Evolutionary conservation across 1,140 invertebrate species (phyloP), one percentile per base, ranked within the genome.

Genomic region (Ips nitidus): DNA sequence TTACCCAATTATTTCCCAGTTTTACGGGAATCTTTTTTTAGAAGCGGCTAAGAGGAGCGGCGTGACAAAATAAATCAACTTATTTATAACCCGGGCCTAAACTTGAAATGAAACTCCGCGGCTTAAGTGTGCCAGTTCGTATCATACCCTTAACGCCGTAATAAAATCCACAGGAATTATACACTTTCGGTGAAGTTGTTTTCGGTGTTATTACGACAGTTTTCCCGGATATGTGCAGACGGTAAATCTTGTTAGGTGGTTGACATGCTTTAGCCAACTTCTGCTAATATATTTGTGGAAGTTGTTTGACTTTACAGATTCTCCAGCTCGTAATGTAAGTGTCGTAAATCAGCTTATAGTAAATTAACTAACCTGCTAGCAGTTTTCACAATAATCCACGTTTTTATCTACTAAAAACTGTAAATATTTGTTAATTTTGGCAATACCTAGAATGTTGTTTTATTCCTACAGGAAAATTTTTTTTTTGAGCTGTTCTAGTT

Each of bases 31-130:
- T 68, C 66, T 68, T 50, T 68, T 68, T 68, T 68, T 68, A 68
- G 66, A 42, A 7, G 42, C 41, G 62, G 38, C 39, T 45, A 42
- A 55, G 52, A 57, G 39, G 47, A 52, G 39, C 45, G 47, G 8
- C 59, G 60, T 70, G 68, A 70, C 59, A 70, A 70, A 70, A 63
- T 70, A 70, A 70, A 70, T 70, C 60, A 70, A 70, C 68, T 63
- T 70, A 70, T 70, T 70, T 70, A 70, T 70, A 70, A 64, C 68
- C 41, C 37, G 45, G 41, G 42, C 41, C 68, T 70, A 70, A 58
- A 61, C 60, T 70, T 41, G 68, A 70, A 63, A 63, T 41, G 66
- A 61, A 61, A 69, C 45, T 22, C 47, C 38, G 39, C n/a, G 36
- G 22, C 2, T 62, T 70, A 70, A 63, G 59, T 56, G 68, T 36